Evolutionary conservation across 2,113 vertebrate genomes (phyloP).

Genomic region (Sprattus sprattus): DNA sequence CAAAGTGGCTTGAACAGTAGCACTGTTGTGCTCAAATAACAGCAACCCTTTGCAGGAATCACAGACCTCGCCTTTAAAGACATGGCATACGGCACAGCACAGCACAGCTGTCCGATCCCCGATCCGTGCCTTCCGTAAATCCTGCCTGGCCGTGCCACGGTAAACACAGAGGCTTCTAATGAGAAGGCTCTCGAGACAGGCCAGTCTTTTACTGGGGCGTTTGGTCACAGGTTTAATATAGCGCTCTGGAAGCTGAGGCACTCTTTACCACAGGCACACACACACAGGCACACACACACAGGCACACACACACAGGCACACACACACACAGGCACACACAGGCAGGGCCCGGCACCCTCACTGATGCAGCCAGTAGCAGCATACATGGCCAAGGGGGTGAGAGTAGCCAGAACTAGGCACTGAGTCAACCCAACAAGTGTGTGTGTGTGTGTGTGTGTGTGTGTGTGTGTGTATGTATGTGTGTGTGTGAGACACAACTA

Average conservation of each 20-base stretch:
- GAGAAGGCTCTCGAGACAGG: not conserved
- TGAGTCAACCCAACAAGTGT: not conserved
- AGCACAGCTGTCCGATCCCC: not conserved
- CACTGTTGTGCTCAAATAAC: not conserved
- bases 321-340: no score
- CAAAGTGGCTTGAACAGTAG: not conserved
- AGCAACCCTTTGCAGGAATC: not conserved
- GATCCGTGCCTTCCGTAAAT: not conserved
- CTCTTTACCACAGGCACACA: not conserved
- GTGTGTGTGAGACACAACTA: not conserved
- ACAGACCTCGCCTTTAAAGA: not conserved
- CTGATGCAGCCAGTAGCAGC: not conserved
- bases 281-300: no score
- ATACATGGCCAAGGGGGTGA: not conserved
- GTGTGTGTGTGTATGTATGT: not conserved
- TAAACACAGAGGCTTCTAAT: not conserved
- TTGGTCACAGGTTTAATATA: not conserved
- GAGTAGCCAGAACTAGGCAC: not conserved
- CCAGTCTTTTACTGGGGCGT: conserved; percentile 3
- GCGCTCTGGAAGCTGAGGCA: not conserved
- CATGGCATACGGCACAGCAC: not conserved
- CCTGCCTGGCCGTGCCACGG: not conserved
- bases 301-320: no score
- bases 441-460: not conserved
- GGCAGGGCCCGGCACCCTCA: not conserved